Evolutionary conservation across 2,113 vertebrate genomes (phyloP).

Genomic region (Pedetes capensis): DNA sequence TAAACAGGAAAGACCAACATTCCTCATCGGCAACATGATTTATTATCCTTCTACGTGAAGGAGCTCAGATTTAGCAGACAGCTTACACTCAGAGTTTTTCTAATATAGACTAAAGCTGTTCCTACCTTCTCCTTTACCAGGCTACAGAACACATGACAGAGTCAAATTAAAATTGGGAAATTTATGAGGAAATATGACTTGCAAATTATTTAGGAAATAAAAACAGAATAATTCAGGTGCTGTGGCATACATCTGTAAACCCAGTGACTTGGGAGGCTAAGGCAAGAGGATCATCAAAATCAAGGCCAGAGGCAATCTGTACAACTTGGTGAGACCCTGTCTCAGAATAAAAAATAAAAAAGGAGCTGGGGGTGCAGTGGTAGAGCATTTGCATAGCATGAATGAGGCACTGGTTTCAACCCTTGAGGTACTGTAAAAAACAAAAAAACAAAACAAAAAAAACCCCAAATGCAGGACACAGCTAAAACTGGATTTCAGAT

Average conservation of each 20-base stretch:
- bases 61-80: background rate
- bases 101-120: background rate
- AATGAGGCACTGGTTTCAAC: too few species aligned
- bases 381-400: too few species aligned
- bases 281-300: too few species aligned
- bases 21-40: background rate
- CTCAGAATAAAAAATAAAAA: too few species aligned
- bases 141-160: background rate
- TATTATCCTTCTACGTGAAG: background rate
- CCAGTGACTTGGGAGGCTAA: too few species aligned
- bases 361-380: too few species aligned
- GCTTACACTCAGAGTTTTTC: background rate
- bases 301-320: too few species aligned
- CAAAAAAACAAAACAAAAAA: too few species aligned
- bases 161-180: background rate
- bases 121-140: background rate
- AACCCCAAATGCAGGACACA: background rate
- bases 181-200: background rate
- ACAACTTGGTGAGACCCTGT: too few species aligned
- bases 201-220: background rate
- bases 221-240: too few species aligned
- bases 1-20: background rate
- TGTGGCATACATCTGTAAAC: too few species aligned
- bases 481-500: background rate
- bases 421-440: too few species aligned